Percentiles rank a stretch among this genome's conserved stretches.
phyloP scores from a whole-genome alignment of 2,113 vertebrate species.

The Eira barbara region DNA sequence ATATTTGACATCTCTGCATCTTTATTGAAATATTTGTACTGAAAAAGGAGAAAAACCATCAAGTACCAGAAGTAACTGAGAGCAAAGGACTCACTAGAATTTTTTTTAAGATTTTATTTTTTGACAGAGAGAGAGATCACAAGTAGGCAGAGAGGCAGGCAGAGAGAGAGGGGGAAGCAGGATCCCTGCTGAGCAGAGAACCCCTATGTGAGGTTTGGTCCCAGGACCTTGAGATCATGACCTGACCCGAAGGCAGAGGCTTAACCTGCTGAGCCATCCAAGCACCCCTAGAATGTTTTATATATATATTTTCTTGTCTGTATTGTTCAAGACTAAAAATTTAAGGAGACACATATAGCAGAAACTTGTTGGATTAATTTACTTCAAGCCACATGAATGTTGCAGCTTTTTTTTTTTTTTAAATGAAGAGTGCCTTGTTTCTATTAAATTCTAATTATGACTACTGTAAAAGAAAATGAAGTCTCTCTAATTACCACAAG shows the following conservation, averaged over 20 bases:
- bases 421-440: constrained; percentile 19
- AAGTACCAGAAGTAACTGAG: constrained; percentile 30
- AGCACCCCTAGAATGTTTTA: not conserved
- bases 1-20: constrained; percentile 20
- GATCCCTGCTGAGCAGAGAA: too few relatives aligned
- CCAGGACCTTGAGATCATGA: too few relatives aligned
- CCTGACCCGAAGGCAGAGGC: too few relatives aligned
- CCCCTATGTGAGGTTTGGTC: too few relatives aligned
- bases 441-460: constrained; percentile 12
- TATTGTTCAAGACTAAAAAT: not conserved
- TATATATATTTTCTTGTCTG: not conserved
- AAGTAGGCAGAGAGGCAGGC: too few relatives aligned
- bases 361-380: constrained; percentile 33
- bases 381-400: constrained; percentile 8
- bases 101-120: not conserved
- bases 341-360: not conserved
- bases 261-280: too few relatives aligned
- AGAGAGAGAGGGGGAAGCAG: too few relatives aligned
- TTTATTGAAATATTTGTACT: not conserved
- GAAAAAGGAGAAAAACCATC: not conserved
- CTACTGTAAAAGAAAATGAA: constrained; percentile 55
- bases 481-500: constrained; percentile 62
- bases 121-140: too few relatives aligned
- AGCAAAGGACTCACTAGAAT: not conserved
- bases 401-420: not conserved